Evolutionary conservation across 64 coral and sea anemone genomes (phyloP).

Genomic region (Porites lutea): DNA sequence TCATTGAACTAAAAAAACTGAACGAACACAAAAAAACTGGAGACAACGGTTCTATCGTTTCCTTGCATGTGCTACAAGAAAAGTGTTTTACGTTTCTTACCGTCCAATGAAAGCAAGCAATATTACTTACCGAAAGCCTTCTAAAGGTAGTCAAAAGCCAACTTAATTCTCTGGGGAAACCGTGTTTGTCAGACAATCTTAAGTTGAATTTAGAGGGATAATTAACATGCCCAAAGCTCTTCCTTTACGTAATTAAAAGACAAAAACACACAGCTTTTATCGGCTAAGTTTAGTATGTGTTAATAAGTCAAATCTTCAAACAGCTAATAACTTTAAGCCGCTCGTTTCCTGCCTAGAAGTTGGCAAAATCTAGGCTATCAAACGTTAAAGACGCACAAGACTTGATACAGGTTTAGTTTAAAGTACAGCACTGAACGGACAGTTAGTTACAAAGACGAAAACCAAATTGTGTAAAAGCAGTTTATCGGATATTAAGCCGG

Average conservation of each 20-base stretch:
- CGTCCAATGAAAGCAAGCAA: too few species aligned
- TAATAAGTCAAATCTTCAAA: background rate
- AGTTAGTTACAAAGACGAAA: too few species aligned
- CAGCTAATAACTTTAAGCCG: too few species aligned
- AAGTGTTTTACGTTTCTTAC: background rate
- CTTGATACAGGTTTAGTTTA: too few species aligned
- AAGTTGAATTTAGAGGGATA: background rate
- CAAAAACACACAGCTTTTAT: background rate
- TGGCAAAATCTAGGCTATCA: too few species aligned
- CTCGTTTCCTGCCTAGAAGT: too few species aligned
- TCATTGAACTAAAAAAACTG: background rate
- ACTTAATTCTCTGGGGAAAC: too few species aligned
- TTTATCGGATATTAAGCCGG: too few species aligned
- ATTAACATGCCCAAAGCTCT: background rate
- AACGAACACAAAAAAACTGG: background rate
- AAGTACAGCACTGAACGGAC: background rate
- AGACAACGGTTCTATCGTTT: background rate
- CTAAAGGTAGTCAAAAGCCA: too few species aligned
- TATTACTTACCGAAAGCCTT: too few species aligned
- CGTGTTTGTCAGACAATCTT: background rate
- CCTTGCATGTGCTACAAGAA: background rate
- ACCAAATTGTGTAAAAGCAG: too few species aligned
- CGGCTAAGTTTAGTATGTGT: background rate
- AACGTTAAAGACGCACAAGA: too few species aligned
- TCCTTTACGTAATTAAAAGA: conserved; percentile 17